Conservation (phyloP, 2,888 invertebrate genomes). For the Pyrochroa serraticornis region DNA sequence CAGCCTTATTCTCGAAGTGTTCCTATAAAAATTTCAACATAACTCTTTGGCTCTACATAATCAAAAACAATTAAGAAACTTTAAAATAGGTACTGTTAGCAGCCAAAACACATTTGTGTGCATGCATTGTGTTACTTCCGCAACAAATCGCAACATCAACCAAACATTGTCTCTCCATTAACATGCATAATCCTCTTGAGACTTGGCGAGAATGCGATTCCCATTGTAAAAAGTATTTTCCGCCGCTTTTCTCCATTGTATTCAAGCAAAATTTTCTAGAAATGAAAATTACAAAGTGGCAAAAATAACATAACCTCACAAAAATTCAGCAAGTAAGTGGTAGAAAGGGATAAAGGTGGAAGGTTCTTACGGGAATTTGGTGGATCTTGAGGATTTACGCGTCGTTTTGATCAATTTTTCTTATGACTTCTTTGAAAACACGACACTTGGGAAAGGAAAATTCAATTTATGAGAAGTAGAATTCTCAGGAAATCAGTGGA, state of each 20-base stretch:
- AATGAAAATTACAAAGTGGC: not conserved
- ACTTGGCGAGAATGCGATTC: constrained; percentile 73
- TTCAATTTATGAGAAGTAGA: too few relatives aligned
- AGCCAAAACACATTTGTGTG: constrained; percentile 75
- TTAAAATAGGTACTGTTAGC: constrained; percentile 62
- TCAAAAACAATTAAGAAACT: constrained; percentile 1
- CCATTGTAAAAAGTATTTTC: constrained; percentile 22
- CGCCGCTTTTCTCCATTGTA: constrained; percentile 22
- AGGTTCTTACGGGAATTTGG: not conserved
- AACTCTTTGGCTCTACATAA: constrained; percentile 2
- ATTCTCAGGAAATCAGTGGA: too few relatives aligned
- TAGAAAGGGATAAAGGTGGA: not conserved
- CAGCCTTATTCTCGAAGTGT: constrained; percentile 63
- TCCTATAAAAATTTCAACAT: constrained; percentile 55
- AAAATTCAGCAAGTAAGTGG: not conserved
- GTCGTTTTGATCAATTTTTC: too few relatives aligned
- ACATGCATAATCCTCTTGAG: constrained; percentile 71
- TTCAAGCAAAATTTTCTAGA: not conserved
- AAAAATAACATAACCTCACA: constrained; percentile 22
- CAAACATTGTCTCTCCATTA: constrained; percentile 74
- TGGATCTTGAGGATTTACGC: not conserved
- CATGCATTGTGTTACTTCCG: constrained; percentile 74
- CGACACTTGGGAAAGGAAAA: too few relatives aligned
- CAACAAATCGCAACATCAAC: constrained; percentile 79
- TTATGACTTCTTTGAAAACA: too few relatives aligned